phyloP scores from a whole-genome alignment of 2,888 invertebrate genomes.

The Dasypolia templi region DNA sequence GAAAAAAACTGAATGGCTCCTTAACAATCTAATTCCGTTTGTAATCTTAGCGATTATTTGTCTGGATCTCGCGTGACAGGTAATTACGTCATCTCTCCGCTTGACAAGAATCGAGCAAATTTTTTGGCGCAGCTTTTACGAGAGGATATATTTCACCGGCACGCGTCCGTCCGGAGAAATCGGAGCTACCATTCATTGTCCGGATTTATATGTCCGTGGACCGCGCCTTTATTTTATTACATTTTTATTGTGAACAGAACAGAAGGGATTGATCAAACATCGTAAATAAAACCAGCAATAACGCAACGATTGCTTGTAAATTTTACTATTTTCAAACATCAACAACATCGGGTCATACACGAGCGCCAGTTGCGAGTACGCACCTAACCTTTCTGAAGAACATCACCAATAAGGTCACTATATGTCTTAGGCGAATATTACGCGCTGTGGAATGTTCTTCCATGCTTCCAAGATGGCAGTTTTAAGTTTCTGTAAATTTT shows the following conservation, averaged over 20 bases:
- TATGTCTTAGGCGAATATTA: too few species aligned
- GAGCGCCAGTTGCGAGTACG: too few species aligned
- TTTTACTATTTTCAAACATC: neutral
- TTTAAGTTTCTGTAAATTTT: too few species aligned
- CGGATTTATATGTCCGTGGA: conserved; percentile 66
- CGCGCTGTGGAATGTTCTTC: too few species aligned
- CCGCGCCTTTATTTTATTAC: conserved; percentile 58
- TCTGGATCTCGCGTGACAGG: conserved; percentile 70
- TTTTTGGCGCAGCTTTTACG: conserved; percentile 61
- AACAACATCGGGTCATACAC: too few species aligned
- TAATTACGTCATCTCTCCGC: conserved; percentile 65
- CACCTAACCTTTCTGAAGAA: too few species aligned
- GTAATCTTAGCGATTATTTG: conserved; percentile 69
- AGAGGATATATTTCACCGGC: conserved; percentile 60
- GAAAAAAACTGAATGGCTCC: conserved; percentile 7
- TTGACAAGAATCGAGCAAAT: conserved; percentile 64
- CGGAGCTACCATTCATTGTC: conserved; percentile 63
- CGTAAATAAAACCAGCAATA: conserved; percentile 24
- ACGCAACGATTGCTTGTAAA: conserved; percentile 10
- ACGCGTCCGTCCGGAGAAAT: conserved; percentile 52
- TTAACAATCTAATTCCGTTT: conserved; percentile 66
- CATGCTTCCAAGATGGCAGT: too few species aligned
- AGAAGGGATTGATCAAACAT: conserved; percentile 41
- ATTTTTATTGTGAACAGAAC: conserved; percentile 50
- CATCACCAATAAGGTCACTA: too few species aligned